Conservation (phyloP, 2,888 invertebrate genomes). For the Calameuta filiformis region DNA sequence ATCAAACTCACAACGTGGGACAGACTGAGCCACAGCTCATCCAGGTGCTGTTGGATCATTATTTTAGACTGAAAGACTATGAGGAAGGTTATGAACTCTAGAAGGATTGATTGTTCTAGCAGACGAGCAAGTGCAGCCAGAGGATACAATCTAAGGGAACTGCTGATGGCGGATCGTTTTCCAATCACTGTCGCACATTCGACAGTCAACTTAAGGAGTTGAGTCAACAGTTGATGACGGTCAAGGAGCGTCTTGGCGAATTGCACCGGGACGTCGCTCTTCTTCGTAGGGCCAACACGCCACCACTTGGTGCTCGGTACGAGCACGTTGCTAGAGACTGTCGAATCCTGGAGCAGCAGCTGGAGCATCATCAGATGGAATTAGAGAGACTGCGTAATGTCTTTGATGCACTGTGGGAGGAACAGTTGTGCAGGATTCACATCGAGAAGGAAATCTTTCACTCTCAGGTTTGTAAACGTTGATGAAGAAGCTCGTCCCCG, state of each 20-base stretch:
- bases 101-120: slow-evolving; percentile 24
- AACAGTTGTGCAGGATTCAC: slow-evolving; percentile 76
- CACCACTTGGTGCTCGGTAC: slow-evolving; percentile 66
- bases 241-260: slow-evolving; percentile 75
- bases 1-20: slow-evolving; percentile 47
- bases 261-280: slow-evolving; percentile 77
- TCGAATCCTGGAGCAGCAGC: slow-evolving; percentile 70
- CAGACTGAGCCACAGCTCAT: slow-evolving; percentile 50
- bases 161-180: slow-evolving; percentile 72
- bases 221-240: slow-evolving; percentile 71
- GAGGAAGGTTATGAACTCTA: background rate
- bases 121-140: slow-evolving; percentile 39
- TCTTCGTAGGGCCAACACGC: slow-evolving; percentile 69
- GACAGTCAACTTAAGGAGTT: slow-evolving; percentile 72
- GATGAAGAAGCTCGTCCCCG: background rate
- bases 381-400: slow-evolving; percentile 71
- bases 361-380: slow-evolving; percentile 73
- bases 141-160: slow-evolving; percentile 58
- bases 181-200: slow-evolving; percentile 73
- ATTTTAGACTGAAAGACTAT: background rate
- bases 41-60: slow-evolving; percentile 40
- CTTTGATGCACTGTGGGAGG: slow-evolving; percentile 78
- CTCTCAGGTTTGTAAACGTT: slow-evolving; percentile 64
- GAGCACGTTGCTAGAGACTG: slow-evolving; percentile 72
- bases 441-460: slow-evolving; percentile 78